Base-by-base conservation (phyloP, 2,113 vertebrate species). In the Cichladusa arquata region DNA sequence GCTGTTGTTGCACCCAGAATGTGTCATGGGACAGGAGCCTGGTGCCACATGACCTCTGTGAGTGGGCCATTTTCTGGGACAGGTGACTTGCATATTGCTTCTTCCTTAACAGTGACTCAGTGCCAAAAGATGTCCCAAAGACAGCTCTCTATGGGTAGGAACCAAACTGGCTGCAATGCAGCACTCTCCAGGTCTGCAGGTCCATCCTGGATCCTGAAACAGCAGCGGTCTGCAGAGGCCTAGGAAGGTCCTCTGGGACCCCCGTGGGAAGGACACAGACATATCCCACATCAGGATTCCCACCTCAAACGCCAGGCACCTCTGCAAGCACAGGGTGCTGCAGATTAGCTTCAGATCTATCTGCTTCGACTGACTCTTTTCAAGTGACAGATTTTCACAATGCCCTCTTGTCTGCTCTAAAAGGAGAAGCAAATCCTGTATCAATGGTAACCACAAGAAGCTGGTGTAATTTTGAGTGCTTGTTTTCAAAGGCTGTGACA, bases 371-470 rank as follows among this genome's bases (percentile, higher is more conserved):
- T 88, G 71, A 0, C 42, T 88, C 67, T 64, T 78, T 40, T 56
- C 44, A 72, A 90, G 65, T 81, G 66, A 67, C 76, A 87, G 92
- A 88, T 94, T 95, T 96, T 95, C 1, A 0, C 88, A 95, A 86
- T 93, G 48, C 48, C 34, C 64, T 92, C 81, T 91, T 60, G 45
- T 84, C 76, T 90, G 76, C 67, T 94, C n/a, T 95, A 78, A 96
- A 90, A 95, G 66, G 25, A 95, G 79, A 42, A 97, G 85, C 70
- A 94, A 96, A 92, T 83, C 86, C 80, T 1, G 85, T 96, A 90
- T 96, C 95, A 96, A 83, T 95, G 77, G 93, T 95, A 96, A 97
- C 90, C 92, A 69, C 5, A 5, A 95, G 93, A 91, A 96, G 84
- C 77, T 73, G 85, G 88, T 67, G 51, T 92, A 66, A 92, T 93